These are phyloP conservation scores for Suncus etruscus DNA, from an alignment of 2,113 vertebrate species.

Conservation along the genomic window DNA sequence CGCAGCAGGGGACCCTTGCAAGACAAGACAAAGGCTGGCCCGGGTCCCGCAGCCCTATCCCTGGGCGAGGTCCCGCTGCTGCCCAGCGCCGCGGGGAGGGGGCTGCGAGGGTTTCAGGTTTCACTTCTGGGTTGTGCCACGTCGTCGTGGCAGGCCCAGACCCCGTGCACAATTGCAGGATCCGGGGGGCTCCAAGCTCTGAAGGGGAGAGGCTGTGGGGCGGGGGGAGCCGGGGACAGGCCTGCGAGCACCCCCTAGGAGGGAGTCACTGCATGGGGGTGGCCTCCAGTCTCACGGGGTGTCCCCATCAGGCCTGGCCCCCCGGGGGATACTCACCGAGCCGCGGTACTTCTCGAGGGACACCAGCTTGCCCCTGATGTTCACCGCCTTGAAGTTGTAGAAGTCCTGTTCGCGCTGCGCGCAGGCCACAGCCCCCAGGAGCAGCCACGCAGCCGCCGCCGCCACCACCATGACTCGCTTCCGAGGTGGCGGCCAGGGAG, in stretches of 20 bases:
- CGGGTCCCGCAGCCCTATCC: not conserved
- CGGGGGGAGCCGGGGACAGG: not conserved
- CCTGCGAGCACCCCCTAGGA: not conserved
- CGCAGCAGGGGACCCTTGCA: too few relatives aligned
- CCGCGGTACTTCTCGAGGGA: constrained; percentile 98
- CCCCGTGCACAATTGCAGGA: too few relatives aligned
- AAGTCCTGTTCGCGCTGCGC: constrained; percentile 92
- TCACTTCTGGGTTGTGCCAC: constrained; percentile 58
- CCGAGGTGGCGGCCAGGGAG: constrained; percentile 14
- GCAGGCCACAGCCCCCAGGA: constrained; percentile 80
- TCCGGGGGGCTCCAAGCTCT: too few relatives aligned
- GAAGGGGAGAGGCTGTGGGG: too few relatives aligned
- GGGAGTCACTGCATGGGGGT: not conserved
- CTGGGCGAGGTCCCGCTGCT: not conserved
- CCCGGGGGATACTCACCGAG: constrained; percentile 90
- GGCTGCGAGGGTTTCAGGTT: not conserved
- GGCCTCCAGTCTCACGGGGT: too few relatives aligned
- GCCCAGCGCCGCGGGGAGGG: not conserved
- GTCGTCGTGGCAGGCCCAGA: constrained; percentile 26
- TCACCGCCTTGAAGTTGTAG: constrained; percentile 95
- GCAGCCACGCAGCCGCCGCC: constrained; percentile 63
- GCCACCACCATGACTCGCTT: constrained; percentile 67
- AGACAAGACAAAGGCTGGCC: constrained; percentile 12
- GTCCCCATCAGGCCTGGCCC: not conserved
- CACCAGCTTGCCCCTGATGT: constrained; percentile 96